These are phyloP conservation scores for Myoxocephalus aenaeus DNA, from an alignment of 2,797 vertebrate species.

Conservation along the genomic window DNA sequence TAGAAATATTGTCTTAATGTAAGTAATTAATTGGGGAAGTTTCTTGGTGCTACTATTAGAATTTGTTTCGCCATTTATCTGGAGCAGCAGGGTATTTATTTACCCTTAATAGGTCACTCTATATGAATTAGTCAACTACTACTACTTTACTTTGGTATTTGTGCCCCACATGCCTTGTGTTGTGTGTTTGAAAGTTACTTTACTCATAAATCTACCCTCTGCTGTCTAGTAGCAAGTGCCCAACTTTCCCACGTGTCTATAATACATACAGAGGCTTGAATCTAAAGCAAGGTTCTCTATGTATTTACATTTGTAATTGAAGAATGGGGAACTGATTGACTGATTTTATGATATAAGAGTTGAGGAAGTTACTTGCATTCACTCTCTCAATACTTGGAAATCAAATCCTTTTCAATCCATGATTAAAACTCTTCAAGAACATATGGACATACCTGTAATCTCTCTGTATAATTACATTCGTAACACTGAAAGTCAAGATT, in stretches of 20 bases:
- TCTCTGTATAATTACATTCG: constrained; percentile 3
- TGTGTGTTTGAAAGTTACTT: background rate
- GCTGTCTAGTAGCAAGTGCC: background rate
- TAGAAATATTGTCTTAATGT: background rate
- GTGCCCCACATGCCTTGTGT: background rate
- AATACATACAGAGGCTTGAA: background rate
- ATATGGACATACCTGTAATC: background rate
- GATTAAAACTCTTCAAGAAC: background rate
- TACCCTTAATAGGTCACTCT: background rate
- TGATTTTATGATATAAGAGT: background rate
- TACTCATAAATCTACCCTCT: background rate
- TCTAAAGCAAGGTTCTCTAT: too few species aligned
- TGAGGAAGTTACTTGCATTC: background rate
- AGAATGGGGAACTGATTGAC: background rate
- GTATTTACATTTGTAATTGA: background rate
- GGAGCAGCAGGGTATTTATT: too few species aligned
- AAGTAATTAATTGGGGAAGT: background rate
- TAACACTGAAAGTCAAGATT: constrained; percentile 3
- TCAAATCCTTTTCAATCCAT: background rate
- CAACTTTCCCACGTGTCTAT: background rate
- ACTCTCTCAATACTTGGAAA: background rate
- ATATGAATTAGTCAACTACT: background rate
- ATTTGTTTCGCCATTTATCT: background rate
- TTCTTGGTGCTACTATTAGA: background rate
- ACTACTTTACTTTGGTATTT: background rate